Conservation (phyloP, 2,113 vertebrate species). For the Myrmecobius fasciatus region DNA sequence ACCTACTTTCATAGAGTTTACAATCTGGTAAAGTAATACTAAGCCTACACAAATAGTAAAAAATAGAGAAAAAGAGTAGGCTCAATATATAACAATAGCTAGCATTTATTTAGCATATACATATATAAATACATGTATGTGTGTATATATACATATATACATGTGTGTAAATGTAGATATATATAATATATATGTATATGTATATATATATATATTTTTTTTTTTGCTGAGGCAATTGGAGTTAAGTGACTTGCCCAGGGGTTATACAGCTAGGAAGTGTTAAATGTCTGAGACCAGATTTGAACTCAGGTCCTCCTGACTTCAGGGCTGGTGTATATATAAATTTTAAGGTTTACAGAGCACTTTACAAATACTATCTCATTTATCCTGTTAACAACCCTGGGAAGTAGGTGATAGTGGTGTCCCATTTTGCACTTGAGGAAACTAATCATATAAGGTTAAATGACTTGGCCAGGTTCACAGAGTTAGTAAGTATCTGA, state of each 20-base stretch:
- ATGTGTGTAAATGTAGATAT: too few relatives aligned
- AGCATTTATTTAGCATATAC: background rate
- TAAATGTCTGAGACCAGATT: too few relatives aligned
- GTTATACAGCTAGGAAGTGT: too few relatives aligned
- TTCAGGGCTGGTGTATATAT: too few relatives aligned
- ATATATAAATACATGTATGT: too few relatives aligned
- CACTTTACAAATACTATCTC: background rate
- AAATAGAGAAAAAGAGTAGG: background rate
- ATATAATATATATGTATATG: too few relatives aligned
- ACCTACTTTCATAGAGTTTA: background rate
- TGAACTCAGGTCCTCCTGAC: too few relatives aligned
- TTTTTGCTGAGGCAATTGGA: too few relatives aligned
- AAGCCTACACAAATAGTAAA: background rate
- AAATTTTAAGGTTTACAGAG: background rate
- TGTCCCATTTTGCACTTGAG: background rate
- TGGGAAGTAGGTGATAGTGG: background rate
- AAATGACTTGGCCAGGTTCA: background rate
- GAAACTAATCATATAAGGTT: background rate
- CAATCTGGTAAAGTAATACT: background rate
- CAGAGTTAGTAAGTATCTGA: background rate
- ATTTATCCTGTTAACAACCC: background rate
- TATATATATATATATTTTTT: too few relatives aligned
- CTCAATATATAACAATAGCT: background rate
- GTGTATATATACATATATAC: too few relatives aligned
- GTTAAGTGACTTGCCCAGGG: too few relatives aligned